Evolutionary conservation across 1,140 invertebrate species (phyloP).

Genomic region (Coboldia fuscipes): DNA sequence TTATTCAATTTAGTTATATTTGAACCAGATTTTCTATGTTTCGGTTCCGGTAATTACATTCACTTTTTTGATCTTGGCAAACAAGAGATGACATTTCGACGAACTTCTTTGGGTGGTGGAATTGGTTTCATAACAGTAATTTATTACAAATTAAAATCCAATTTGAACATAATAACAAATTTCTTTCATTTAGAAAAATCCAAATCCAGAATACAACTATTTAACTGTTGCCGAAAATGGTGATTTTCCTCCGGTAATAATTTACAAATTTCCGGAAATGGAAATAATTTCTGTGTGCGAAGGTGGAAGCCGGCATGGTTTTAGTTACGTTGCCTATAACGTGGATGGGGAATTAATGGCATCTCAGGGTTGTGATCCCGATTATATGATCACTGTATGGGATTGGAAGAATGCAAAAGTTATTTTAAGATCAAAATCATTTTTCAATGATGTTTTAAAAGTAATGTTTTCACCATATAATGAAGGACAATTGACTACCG

Average conservation of each 20-base stretch:
- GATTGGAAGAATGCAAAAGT: constrained; percentile 56
- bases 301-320: constrained; percentile 49
- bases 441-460: constrained; percentile 53
- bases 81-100: constrained; percentile 40
- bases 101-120: constrained; percentile 48
- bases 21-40: constrained; percentile 48
- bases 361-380: constrained; percentile 64
- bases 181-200: constrained; percentile 39
- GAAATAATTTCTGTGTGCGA: constrained; percentile 45
- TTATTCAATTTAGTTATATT: constrained; percentile 56
- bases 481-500: constrained; percentile 50
- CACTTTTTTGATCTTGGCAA: constrained; percentile 47
- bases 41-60: constrained; percentile 59
- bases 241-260: constrained; percentile 53
- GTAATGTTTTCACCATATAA: constrained; percentile 60
- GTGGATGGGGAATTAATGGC: constrained; percentile 55
- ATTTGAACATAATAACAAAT: neutral
- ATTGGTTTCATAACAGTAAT: constrained; percentile 57
- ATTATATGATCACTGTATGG: constrained; percentile 75
- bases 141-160: constrained; percentile 2
- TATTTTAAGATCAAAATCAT: constrained; percentile 53
- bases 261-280: constrained; percentile 64
- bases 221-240: constrained; percentile 73
- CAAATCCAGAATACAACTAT: constrained; percentile 33
- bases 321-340: constrained; percentile 57